phyloP scores from a whole-genome alignment of 2,888 invertebrate species.

The Kuschelorhynchus macadamiae region DNA sequence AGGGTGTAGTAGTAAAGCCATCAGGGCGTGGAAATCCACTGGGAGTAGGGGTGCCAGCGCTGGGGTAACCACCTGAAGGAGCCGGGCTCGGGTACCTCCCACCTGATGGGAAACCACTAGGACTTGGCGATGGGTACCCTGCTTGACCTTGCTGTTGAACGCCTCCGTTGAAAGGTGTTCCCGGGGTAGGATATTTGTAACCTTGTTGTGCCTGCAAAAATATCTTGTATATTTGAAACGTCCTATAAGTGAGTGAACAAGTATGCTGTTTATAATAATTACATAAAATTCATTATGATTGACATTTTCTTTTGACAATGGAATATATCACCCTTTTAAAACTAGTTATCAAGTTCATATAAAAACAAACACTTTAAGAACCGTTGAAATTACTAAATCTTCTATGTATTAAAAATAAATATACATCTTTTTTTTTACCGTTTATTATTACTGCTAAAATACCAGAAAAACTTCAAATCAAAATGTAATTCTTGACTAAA shows the following conservation, averaged over 20 bases:
- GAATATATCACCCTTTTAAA: too few species aligned
- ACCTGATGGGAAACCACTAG: constrained; percentile 25
- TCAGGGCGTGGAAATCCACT: constrained; percentile 25
- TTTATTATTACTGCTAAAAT: too few species aligned
- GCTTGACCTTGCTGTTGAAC: constrained; percentile 59
- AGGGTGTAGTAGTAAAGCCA: constrained; percentile 21
- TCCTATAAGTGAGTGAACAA: too few species aligned
- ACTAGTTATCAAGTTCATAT: too few species aligned
- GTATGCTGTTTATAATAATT: neutral
- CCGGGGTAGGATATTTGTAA: constrained; percentile 82
- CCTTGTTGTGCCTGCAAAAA: constrained; percentile 76
- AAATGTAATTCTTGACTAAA: too few species aligned
- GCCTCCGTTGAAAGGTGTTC: constrained; percentile 70
- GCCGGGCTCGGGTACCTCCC: constrained; percentile 12
- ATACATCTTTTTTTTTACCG: too few species aligned
- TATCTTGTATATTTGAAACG: neutral
- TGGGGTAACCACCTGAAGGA: constrained; percentile 27
- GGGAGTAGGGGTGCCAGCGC: constrained; percentile 36
- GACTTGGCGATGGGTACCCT: neutral
- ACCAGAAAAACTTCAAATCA: too few species aligned
- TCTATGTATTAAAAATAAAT: too few species aligned
- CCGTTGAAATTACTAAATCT: too few species aligned
- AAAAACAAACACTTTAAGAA: too few species aligned
- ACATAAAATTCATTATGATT: too few species aligned
- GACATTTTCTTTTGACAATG: too few species aligned